Evolutionary conservation across 2,888 invertebrate species (phyloP).

Genomic region (Aethes cnicana): DNA sequence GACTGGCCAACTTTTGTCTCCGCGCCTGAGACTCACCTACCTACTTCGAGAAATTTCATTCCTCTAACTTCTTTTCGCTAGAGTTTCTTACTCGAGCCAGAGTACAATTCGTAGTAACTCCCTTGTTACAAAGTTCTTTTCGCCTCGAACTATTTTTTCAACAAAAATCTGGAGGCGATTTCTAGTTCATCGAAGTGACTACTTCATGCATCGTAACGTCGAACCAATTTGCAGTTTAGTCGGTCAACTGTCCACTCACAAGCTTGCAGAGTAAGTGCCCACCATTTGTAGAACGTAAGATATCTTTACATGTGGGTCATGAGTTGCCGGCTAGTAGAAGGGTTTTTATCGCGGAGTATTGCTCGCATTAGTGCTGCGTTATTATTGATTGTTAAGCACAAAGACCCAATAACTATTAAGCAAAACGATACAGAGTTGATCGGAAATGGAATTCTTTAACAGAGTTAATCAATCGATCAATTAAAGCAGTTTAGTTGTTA

Average conservation of each 20-base stretch:
- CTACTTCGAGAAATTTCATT: conserved; percentile 45
- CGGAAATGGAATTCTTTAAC: conserved; percentile 14
- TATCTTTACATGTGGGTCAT: conserved; percentile 56
- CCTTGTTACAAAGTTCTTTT: conserved; percentile 12
- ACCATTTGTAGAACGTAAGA: conserved; percentile 33
- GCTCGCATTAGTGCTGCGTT: conserved; percentile 57
- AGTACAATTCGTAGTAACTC: neutral
- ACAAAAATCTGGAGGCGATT: conserved; percentile 8
- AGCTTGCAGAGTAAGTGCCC: conserved; percentile 41
- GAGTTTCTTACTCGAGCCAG: conserved; percentile 42
- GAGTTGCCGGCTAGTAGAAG: conserved; percentile 73
- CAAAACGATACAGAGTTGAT: conserved; percentile 10
- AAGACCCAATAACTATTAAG: conserved; percentile 25
- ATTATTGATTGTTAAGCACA: conserved; percentile 36
- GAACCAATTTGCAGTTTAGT: conserved; percentile 38
- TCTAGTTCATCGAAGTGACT: conserved; percentile 17
- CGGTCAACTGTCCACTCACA: conserved; percentile 49
- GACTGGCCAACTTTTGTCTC: conserved; percentile 51
- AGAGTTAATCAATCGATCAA: too few species aligned
- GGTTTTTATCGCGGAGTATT: conserved; percentile 54
- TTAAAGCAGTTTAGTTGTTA: too few species aligned
- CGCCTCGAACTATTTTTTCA: conserved; percentile 1
- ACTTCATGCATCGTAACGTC: conserved; percentile 28
- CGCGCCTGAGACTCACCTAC: conserved; percentile 44
- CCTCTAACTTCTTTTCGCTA: conserved; percentile 47